Conservation (phyloP, 1,140 invertebrate genomes). For the Trypoxylus dichotomus region DNA sequence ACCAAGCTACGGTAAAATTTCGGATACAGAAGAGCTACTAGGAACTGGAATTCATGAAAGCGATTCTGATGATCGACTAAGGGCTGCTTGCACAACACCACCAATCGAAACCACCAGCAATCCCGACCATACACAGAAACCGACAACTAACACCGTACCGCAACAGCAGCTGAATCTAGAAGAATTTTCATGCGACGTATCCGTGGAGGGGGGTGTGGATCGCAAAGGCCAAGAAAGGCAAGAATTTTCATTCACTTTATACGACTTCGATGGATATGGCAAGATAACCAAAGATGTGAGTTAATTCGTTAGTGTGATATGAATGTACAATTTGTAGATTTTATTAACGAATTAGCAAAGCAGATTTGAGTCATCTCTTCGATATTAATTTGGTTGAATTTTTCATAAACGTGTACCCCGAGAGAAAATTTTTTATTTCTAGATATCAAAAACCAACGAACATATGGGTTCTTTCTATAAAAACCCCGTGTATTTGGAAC, state of each 20-base stretch:
- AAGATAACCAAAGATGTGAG: slow-evolving; percentile 87
- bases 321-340: too few species aligned
- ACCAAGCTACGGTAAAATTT: slow-evolving; percentile 50
- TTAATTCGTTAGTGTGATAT: neutral
- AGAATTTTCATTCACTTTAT: slow-evolving; percentile 90
- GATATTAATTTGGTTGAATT: too few species aligned
- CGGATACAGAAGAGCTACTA: slow-evolving; percentile 54
- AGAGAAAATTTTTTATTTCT: too few species aligned
- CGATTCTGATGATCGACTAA: slow-evolving; percentile 35
- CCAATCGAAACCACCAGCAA: slow-evolving; percentile 23
- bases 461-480: too few species aligned
- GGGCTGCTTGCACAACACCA: slow-evolving; percentile 34
- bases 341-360: too few species aligned
- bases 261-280: slow-evolving; percentile 87
- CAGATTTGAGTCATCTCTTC: too few species aligned
- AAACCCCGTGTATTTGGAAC: too few species aligned
- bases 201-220: slow-evolving; percentile 71
- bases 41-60: slow-evolving; percentile 37
- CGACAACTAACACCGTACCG: slow-evolving; percentile 24
- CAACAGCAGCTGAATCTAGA: slow-evolving; percentile 41
- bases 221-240: slow-evolving; percentile 69
- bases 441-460: too few species aligned
- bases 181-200: slow-evolving; percentile 88
- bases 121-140: slow-evolving; percentile 16
- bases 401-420: too few species aligned